These are phyloP conservation scores for Gymnocheta viridis DNA, from an alignment of 2,888 invertebrate species.

Conservation along the genomic window DNA sequence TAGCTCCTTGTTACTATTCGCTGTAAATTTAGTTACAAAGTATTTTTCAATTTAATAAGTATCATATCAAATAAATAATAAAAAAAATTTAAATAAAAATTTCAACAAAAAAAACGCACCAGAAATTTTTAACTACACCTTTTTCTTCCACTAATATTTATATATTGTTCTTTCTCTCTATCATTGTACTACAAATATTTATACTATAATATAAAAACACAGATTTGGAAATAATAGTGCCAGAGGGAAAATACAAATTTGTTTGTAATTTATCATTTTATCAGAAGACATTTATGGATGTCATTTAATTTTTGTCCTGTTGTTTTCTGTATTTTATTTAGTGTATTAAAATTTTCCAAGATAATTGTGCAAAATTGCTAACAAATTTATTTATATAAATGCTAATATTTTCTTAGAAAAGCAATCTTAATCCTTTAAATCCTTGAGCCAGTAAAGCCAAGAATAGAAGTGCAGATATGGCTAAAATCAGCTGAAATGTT, in stretches of 20 bases:
- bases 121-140: too few species aligned
- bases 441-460: too few species aligned
- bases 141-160: too few species aligned
- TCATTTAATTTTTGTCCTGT: slow-evolving; percentile 33
- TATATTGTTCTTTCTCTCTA: background rate
- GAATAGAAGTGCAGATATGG: too few species aligned
- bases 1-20: too few species aligned
- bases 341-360: background rate
- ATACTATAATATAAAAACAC: background rate
- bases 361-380: slow-evolving; percentile 14
- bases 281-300: slow-evolving; percentile 51
- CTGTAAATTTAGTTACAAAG: too few species aligned
- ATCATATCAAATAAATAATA: too few species aligned
- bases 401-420: slow-evolving; percentile 8
- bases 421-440: background rate
- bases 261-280: slow-evolving; percentile 57
- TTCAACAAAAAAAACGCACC: too few species aligned
- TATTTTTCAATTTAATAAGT: too few species aligned
- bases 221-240: slow-evolving; percentile 12
- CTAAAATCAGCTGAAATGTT: too few species aligned
- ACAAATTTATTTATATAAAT: background rate
- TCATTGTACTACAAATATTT: background rate
- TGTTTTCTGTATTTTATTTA: slow-evolving; percentile 18
- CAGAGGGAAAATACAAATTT: slow-evolving; percentile 50
- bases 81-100: too few species aligned